Conservation (phyloP, 2,888 invertebrate genomes). For the Campoplex capitator region DNA sequence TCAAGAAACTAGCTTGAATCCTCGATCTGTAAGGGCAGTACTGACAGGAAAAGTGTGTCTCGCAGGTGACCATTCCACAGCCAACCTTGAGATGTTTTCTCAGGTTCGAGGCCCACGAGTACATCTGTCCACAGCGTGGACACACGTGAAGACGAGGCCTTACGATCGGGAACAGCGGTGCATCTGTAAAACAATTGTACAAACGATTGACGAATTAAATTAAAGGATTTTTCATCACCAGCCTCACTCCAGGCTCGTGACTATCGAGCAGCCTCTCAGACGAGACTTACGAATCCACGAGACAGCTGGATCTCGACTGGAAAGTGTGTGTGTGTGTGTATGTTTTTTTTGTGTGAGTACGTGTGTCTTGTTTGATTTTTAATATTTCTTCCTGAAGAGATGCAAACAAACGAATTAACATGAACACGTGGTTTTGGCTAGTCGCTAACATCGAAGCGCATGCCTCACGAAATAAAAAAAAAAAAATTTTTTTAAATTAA, state of each 20-base stretch:
- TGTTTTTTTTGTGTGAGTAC: constrained; percentile 25
- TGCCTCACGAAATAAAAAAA: constrained; percentile 74
- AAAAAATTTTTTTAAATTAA: constrained; percentile 20
- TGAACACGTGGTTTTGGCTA: constrained; percentile 68
- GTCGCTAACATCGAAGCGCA: constrained; percentile 79
- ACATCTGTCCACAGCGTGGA: constrained; percentile 84
- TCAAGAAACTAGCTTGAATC: constrained; percentile 83
- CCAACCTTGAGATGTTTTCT: constrained; percentile 84
- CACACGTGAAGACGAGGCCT: constrained; percentile 83
- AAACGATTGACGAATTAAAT: constrained; percentile 53
- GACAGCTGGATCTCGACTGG: constrained; percentile 49
- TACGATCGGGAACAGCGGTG: constrained; percentile 83
- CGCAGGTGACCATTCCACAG: constrained; percentile 83
- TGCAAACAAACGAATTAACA: constrained; percentile 67
- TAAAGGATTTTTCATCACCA: constrained; percentile 20
- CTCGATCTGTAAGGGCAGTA: constrained; percentile 84
- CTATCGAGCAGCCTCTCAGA: constrained; percentile 47
- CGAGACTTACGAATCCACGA: constrained; percentile 63
- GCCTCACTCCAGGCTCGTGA: constrained; percentile 55
- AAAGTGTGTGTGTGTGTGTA: constrained; percentile 10
- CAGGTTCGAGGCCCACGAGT: constrained; percentile 84
- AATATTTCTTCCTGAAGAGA: constrained; percentile 48
- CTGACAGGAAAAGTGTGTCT: constrained; percentile 84
- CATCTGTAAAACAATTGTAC: constrained; percentile 78
- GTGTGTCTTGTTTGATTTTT: constrained; percentile 45